phyloP scores from a whole-genome alignment of 2,797 vertebrate species.

The Gadopsis bispinosus region DNA sequence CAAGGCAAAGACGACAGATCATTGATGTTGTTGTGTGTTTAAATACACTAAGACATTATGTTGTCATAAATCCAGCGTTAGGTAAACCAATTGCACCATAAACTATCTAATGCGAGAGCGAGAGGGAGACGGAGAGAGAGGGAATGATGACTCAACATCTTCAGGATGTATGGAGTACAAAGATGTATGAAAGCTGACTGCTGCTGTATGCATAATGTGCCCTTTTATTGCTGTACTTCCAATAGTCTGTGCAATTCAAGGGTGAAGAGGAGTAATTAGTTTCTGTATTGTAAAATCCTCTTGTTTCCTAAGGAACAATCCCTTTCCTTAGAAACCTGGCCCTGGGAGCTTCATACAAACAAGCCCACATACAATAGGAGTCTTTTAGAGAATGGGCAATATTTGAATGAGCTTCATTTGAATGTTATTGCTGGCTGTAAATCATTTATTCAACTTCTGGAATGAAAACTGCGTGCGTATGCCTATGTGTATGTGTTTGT shows the following conservation, averaged over 20 bases:
- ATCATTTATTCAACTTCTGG: conserved; percentile 51
- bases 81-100: conserved; percentile 30
- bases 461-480: conserved; percentile 34
- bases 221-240: conserved; percentile 58
- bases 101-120: conserved; percentile 4
- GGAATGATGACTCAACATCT: conserved; percentile 59
- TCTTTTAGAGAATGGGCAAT: conserved; percentile 46
- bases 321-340: conserved; percentile 35
- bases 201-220: conserved; percentile 69
- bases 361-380: conserved; percentile 33
- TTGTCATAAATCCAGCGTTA: conserved; percentile 24
- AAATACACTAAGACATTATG: conserved; percentile 31
- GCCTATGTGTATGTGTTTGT: conserved; percentile 21
- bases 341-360: conserved; percentile 46
- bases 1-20: conserved; percentile 7
- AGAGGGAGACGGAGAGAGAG: conserved; percentile 10
- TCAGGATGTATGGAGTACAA: conserved; percentile 51
- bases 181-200: conserved; percentile 59
- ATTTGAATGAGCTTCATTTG: conserved; percentile 63
- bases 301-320: conserved; percentile 51
- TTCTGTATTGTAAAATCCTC: conserved; percentile 70
- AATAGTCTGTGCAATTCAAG: conserved; percentile 55
- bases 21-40: conserved; percentile 22
- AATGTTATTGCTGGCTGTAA: conserved; percentile 56
- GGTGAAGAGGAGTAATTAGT: conserved; percentile 62